Base-by-base conservation (phyloP, 2,113 vertebrate genomes). In the Onychostruthus taczanowskii region DNA sequence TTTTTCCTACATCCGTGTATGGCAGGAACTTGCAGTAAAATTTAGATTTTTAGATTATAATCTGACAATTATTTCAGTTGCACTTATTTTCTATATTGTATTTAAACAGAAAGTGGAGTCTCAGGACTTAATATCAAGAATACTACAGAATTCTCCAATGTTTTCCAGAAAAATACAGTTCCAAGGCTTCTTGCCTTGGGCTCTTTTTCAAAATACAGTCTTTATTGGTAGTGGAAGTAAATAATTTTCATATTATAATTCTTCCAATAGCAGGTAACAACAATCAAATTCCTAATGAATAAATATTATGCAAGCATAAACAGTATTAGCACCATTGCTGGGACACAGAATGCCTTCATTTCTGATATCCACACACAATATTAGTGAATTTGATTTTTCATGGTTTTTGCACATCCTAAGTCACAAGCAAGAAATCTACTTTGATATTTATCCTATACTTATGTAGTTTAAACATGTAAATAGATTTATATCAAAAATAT, bases 71-170 rank as follows among this genome's bases (percentile, higher is more conserved):
- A 22, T 59, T 96, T 86, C 62, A 28, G 70, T 84, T 94, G 21
- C 21, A 33, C 21, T 90, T 84, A 73, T 16, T 55, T 84, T 88
- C 37, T 81, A 27, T 26, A 18, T 10, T 17, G 19, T 7, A 33
- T 97, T 96, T 91, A 94, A 84, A 76, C 6, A 41, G 76, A 81
- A 94, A 89, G 39, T 44, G 27, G 16, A 80, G 13, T 59, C 30
- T 53, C 35, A 61, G 37, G 47, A 81, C n/a, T 58, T 66, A 93
- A 59, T 94, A 74, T 41, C 68, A 94, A 95, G 77, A 91, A 68
- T 41, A 28, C 52, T 70, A 64, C 46, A 93, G 46, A 90, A 55
- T 76, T 27, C 30, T 69, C 23, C 46, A 55, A 15, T 18, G 4
- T 75, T 74, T 81, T 26, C 47, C 30, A 79, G 37, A 72, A 50